Evolutionary conservation across 2,797 vertebrate species (phyloP).

Genomic region (Buceros bicornis): DNA sequence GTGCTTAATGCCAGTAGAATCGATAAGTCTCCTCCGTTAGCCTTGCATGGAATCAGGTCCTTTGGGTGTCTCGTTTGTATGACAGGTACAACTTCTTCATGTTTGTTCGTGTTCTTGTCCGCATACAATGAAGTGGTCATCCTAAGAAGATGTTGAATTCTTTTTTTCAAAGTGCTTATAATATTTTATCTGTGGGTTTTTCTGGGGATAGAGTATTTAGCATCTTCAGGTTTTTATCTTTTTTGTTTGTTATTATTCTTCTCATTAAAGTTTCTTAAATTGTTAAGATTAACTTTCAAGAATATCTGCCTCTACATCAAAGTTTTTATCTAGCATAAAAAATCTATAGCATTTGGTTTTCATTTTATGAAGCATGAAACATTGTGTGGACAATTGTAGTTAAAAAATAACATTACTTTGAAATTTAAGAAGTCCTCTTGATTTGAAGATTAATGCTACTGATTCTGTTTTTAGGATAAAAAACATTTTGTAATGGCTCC

Average conservation of each 20-base stretch:
- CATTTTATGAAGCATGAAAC: neutral
- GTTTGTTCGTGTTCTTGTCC: neutral
- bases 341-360: neutral
- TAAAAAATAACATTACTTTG: neutral
- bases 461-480: neutral
- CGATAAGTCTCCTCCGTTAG: neutral
- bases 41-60: neutral
- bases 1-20: neutral
- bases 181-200: neutral
- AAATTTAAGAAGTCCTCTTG: neutral
- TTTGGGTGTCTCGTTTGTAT: neutral
- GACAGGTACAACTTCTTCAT: neutral
- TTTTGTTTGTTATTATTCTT: neutral
- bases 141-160: neutral
- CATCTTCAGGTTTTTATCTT: neutral
- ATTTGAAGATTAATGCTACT: neutral
- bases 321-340: neutral
- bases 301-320: neutral
- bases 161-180: neutral
- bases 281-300: neutral
- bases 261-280: neutral
- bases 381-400: neutral
- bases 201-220: neutral
- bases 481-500: neutral
- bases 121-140: neutral